Conservation (phyloP, 92 coral and sea anemone genomes). For the Zoanthus solanderi region DNA sequence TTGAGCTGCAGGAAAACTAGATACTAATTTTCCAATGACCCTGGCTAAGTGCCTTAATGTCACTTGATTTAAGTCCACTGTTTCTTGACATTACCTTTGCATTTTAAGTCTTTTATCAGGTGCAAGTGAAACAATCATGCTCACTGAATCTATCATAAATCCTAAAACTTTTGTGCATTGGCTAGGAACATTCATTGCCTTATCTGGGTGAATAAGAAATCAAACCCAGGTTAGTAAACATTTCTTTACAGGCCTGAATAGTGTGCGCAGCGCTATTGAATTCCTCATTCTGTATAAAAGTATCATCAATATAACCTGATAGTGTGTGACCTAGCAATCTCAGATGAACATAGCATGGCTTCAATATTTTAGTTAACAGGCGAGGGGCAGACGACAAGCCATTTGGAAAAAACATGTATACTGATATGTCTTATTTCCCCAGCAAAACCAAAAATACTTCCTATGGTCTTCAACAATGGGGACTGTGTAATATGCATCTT, state of each 20-base stretch:
- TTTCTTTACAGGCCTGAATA: slow-evolving; percentile 44
- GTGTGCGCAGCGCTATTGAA: background rate
- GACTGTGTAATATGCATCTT: background rate
- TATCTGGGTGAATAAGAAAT: slow-evolving; percentile 65
- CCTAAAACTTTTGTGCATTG: slow-evolving; percentile 62
- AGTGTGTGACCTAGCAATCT: slow-evolving; percentile 51
- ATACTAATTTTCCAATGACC: too few species aligned
- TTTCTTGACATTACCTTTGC: background rate
- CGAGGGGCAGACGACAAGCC: slow-evolving; percentile 47
- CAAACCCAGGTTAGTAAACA: slow-evolving; percentile 51
- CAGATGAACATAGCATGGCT: slow-evolving; percentile 52
- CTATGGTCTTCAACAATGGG: background rate
- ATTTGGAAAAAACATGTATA: background rate
- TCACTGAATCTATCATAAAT: slow-evolving; percentile 18
- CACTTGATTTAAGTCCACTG: background rate
- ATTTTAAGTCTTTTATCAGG: background rate
- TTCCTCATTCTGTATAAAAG: slow-evolving; percentile 44
- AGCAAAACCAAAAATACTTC: background rate
- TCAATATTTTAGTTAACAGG: background rate
- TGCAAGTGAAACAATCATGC: background rate
- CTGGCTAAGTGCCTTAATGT: background rate
- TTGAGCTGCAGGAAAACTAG: slow-evolving; percentile 9
- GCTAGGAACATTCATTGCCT: slow-evolving; percentile 46
- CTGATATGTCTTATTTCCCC: slow-evolving; percentile 2
- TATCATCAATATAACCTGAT: slow-evolving; percentile 62